Evolutionary conservation across 2,888 invertebrate genomes (phyloP), one percentile per base, ranked within the genome.

Genomic region (Dione vanillae): DNA sequence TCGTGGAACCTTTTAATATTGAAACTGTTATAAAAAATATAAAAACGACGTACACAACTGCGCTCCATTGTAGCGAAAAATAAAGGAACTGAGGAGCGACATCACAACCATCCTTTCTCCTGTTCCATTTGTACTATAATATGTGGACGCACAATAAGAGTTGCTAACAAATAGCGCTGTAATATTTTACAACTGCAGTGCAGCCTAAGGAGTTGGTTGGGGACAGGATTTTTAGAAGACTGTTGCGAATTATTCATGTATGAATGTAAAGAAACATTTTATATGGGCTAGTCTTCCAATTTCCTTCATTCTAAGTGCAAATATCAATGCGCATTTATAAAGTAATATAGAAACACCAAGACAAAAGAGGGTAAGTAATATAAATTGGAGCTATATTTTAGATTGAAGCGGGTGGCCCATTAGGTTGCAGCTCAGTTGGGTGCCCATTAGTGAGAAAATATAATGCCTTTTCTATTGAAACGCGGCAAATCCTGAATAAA

Each of bases 371-470:
- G 37, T 56, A 49, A 47, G 19, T 37, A 49, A 58, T 70, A 78
- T 79, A 79, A 77, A 75, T 73, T 78, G 69, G 77, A 87, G 65
- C 88, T 87, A 64, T 45, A n/a, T 7, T 27, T 88, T 88, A 85
- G 86, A 89, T 85, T 82, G 74, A 70, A 69, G 43, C 47, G 52
- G 16, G 43, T 51, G 45, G 43, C 58, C 64, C 68, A 74, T 71
- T 77, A 74, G 77, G 77, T 78, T 74, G 75, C 73, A 68, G 67
- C 74, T 65, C 81, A 54, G 78, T 68, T 71, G 79, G 79, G 74
- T 72, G 79, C 77, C 78, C 73, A 78, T 79, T 78, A 78, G 75
- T 59, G 70, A 66, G 72, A 75, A 71, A 70, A 76, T 74, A 74
- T 74, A 72, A 69, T 54, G 40, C 56, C 49, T 20, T 68, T 47